phyloP scores from a whole-genome alignment of 2,797 vertebrate species.

The Euthynnus affinis region DNA sequence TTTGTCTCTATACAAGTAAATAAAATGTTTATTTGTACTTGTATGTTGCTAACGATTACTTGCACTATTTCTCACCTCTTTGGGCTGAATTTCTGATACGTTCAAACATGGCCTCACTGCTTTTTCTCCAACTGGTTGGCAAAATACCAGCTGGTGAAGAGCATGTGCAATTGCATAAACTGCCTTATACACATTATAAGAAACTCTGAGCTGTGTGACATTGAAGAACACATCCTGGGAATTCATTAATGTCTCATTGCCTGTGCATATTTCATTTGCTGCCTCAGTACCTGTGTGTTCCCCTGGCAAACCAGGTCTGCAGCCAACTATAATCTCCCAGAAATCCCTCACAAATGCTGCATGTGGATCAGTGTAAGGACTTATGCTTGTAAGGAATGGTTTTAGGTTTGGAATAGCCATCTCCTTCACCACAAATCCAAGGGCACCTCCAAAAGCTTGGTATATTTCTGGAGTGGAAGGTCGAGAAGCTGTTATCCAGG shows the following conservation, averaged over 20 bases:
- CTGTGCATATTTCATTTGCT: slow-evolving; percentile 69
- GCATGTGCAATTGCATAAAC: slow-evolving; percentile 86
- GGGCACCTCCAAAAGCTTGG: slow-evolving; percentile 80
- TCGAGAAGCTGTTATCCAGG: slow-evolving; percentile 84
- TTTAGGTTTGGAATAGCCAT: slow-evolving; percentile 82
- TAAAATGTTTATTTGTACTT: not conserved
- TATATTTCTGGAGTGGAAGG: slow-evolving; percentile 82
- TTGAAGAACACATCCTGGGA: slow-evolving; percentile 79
- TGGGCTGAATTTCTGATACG: slow-evolving; percentile 70
- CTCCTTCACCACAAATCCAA: slow-evolving; percentile 84
- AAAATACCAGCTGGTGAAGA: slow-evolving; percentile 80
- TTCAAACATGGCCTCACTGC: slow-evolving; percentile 64
- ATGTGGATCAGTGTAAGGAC: slow-evolving; percentile 65
- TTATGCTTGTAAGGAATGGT: slow-evolving; percentile 76
- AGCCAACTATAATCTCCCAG: slow-evolving; percentile 83
- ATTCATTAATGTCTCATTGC: slow-evolving; percentile 73
- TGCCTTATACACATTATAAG: slow-evolving; percentile 87
- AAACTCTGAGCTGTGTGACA: slow-evolving; percentile 81
- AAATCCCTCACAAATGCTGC: slow-evolving; percentile 80
- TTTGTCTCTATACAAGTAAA: not conserved
- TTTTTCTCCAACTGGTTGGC: slow-evolving; percentile 53
- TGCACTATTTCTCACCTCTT: slow-evolving; percentile 67
- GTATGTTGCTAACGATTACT: not conserved
- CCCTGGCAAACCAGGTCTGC: slow-evolving; percentile 51
- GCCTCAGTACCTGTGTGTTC: not conserved